Evolutionary conservation across 2,888 invertebrate genomes (phyloP), one percentile per base, ranked within the genome.

Genomic region (Gastracanthus pulcherrimus): DNA sequence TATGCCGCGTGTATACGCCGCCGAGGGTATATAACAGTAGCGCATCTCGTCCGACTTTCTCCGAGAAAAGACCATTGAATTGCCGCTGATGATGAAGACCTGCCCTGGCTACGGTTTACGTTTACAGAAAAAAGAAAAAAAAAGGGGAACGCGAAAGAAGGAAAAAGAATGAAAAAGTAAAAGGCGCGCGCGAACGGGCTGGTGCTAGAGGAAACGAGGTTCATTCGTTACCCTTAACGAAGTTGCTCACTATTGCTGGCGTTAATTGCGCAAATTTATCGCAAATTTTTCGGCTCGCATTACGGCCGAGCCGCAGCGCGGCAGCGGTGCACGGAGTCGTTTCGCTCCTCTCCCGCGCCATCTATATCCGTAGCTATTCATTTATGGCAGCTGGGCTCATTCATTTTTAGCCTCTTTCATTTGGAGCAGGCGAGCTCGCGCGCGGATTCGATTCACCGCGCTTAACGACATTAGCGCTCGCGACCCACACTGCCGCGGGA

Each of bases 241-340:
- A 83, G 84, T 85, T 84, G 23, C 34, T 80, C n/a, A n/a, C 84
- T 80, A 84, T 86, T 86, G 84, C 81, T 69, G 38, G 74, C 81
- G 80, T 83, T 84, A 84, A 86, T 86, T 84, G 84, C 84, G 72
- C 77, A 84, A 87, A 86, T 86, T 84, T 81, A 86, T 84, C 84
- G 84, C 80, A 77, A 84, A 87, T 86, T 86, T n/a, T 84, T 84
- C 84, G 84, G 83, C 78, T 55, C 66, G 29, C 55, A 26, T 71
- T n/a, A n/a, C n/a, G n/a, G n/a, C n/a, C n/a, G n/a, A n/a, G n/a
- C n/a, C n/a, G n/a, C n/a, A n/a, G n/a, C n/a, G n/a, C n/a, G n/a
- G n/a, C n/a, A n/a, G n/a, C n/a, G n/a, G n/a, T n/a, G n/a, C n/a
- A n/a, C n/a, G n/a, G n/a, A n/a, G n/a, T n/a, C n/a, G n/a, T n/a